Evolutionary conservation across 2,113 vertebrate species (phyloP).

Genomic region (Microtus richardsoni): DNA sequence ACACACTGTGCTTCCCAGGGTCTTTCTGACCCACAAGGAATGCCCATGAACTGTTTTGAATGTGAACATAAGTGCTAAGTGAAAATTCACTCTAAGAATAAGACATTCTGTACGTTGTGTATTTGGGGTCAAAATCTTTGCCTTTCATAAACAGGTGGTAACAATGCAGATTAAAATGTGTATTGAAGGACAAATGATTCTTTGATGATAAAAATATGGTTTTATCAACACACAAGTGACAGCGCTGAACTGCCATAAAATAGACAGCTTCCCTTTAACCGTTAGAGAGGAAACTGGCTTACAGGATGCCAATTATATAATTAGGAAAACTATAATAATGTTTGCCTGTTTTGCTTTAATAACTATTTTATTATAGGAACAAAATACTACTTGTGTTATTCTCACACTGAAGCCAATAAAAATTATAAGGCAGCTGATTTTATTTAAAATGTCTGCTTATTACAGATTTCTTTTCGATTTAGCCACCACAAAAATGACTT

Average conservation of each 20-base stretch:
- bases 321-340: slow-evolving; percentile 71
- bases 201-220: not conserved
- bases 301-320: slow-evolving; percentile 71
- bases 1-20: not conserved
- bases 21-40: slow-evolving; percentile 14
- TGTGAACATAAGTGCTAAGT: slow-evolving; percentile 10
- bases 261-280: slow-evolving; percentile 33
- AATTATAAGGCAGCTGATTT: slow-evolving; percentile 79
- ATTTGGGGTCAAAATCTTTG: slow-evolving; percentile 22
- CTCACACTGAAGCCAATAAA: slow-evolving; percentile 75
- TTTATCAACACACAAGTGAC: slow-evolving; percentile 52
- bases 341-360: slow-evolving; percentile 73
- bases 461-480: slow-evolving; percentile 73
- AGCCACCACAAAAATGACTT: slow-evolving; percentile 75
- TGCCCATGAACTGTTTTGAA: not conserved
- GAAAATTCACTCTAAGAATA: slow-evolving; percentile 12
- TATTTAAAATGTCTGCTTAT: slow-evolving; percentile 78
- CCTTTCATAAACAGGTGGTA: not conserved
- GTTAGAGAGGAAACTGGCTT: slow-evolving; percentile 63
- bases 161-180: slow-evolving; percentile 43
- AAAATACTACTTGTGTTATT: slow-evolving; percentile 75
- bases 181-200: not conserved
- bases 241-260: slow-evolving; percentile 26
- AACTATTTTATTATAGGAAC: slow-evolving; percentile 73
- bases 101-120: not conserved